Conservation (phyloP, 1,140 invertebrate species). For the Microplitis demolitor region DNA sequence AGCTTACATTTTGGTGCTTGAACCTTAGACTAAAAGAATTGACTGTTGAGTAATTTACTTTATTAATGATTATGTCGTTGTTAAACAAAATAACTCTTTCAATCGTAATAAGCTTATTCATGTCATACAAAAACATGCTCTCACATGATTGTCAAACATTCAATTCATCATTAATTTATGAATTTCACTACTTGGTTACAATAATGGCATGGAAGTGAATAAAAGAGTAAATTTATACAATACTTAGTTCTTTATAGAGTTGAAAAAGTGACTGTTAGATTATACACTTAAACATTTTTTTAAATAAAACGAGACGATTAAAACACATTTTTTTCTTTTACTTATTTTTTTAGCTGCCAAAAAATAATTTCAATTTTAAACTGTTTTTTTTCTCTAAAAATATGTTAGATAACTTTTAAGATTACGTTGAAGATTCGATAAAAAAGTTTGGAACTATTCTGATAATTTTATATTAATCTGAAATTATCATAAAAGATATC, state of each 20-base stretch:
- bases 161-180: constrained; percentile 3
- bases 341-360: too few species aligned
- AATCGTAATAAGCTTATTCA: not conserved
- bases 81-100: not conserved
- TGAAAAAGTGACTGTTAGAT: too few species aligned
- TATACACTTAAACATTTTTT: too few species aligned
- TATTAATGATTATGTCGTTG: not conserved
- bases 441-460: not conserved
- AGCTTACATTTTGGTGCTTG: too few species aligned
- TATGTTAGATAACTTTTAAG: not conserved
- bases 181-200: not conserved
- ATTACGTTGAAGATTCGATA: not conserved
- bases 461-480: too few species aligned
- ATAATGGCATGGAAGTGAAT: not conserved
- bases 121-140: not conserved
- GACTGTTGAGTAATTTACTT: not conserved
- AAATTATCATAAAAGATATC: too few species aligned
- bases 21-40: too few species aligned
- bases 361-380: not conserved
- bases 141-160: constrained; percentile 1
- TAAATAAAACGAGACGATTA: too few species aligned
- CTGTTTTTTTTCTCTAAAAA: not conserved
- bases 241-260: too few species aligned
- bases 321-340: too few species aligned
- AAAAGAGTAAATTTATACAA: too few species aligned